A percentile compares a stretch with the other conserved stretches of the same genome.
Conservation (phyloP, 2,113 vertebrate species). For the Alethe castanea region DNA sequence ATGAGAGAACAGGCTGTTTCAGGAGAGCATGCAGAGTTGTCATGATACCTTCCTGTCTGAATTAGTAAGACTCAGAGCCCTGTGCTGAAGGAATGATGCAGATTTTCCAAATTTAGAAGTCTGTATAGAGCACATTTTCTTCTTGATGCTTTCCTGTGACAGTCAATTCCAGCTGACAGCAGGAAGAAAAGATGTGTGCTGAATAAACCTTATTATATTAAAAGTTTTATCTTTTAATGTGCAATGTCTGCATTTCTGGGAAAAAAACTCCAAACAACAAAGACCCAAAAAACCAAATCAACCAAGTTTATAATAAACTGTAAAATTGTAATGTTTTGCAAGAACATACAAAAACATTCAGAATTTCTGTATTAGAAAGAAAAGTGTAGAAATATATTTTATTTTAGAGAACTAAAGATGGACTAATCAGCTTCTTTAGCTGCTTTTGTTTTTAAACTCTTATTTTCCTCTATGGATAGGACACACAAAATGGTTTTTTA, state of each 20-base stretch:
- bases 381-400: not conserved
- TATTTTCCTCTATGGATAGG: not conserved
- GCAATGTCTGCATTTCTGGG: not conserved
- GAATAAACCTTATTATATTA: not conserved
- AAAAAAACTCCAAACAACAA: not conserved
- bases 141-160: not conserved
- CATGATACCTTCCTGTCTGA: not conserved
- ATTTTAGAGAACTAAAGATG: not conserved
- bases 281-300: not conserved
- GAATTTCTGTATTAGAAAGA: not conserved
- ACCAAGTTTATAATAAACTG: not conserved
- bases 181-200: conserved; percentile 11
- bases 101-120: conserved; percentile 39
- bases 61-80: not conserved
- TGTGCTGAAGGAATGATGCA: not conserved
- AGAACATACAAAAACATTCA: not conserved
- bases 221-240: not conserved
- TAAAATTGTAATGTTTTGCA: not conserved
- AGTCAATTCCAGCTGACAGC: conserved; percentile 24
- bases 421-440: not conserved
- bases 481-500: not conserved
- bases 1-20: not conserved
- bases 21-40: not conserved
- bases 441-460: not conserved
- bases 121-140: not conserved